A percentile compares a stretch with the other conserved stretches of the same genome.
phyloP scores from a whole-genome alignment of 1,140 invertebrate genomes.

The Bombus soroeensis region DNA sequence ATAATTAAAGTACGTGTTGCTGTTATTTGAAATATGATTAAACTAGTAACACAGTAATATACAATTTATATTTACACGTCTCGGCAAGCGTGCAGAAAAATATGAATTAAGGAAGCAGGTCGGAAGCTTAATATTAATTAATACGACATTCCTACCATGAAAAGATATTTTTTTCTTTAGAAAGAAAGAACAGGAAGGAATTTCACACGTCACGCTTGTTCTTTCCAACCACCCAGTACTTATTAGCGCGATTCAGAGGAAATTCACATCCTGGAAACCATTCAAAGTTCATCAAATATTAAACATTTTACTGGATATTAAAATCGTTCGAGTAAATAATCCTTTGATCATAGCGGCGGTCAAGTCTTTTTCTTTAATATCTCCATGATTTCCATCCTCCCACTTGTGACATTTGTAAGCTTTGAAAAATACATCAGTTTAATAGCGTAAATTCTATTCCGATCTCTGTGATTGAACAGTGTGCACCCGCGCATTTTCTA shows the following conservation, averaged over 20 bases:
- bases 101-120: background rate
- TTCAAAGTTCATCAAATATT: background rate
- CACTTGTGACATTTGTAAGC: background rate
- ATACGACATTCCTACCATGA: background rate
- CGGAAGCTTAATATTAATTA: background rate
- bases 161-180: background rate
- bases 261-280: background rate
- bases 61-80: background rate
- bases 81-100: background rate
- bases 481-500: background rate
- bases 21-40: background rate
- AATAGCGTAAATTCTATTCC: background rate
- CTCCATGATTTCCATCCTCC: background rate
- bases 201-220: no score
- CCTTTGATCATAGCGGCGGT: background rate
- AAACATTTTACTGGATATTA: background rate
- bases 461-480: background rate
- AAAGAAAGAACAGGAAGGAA: background rate
- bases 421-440: background rate
- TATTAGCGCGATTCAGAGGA: background rate
- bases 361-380: background rate
- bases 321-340: background rate
- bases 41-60: background rate
- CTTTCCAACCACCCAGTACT: background rate
- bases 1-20: background rate